Percentiles rank a stretch among this genome's conserved stretches.
Evolutionary conservation across 2,113 vertebrate genomes (phyloP).

Genomic region (Actenoides hombroni): DNA sequence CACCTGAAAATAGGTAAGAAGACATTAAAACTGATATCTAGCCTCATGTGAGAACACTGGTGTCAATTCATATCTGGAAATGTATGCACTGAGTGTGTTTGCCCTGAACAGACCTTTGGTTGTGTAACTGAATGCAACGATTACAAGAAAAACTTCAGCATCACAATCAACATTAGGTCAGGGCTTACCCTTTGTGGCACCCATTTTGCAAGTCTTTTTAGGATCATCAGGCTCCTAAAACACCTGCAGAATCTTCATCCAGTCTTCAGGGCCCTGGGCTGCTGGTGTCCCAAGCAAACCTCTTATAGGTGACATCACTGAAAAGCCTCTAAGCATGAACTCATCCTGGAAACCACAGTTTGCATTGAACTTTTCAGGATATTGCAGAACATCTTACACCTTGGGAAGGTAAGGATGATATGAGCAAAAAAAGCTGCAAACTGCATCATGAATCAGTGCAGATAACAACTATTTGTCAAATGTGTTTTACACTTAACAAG

Average conservation of each 20-base stretch:
- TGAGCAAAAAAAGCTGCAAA: not conserved
- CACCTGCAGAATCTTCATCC: not conserved
- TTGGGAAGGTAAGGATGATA: not conserved
- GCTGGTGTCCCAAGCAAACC: not conserved
- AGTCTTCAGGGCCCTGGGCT: not conserved
- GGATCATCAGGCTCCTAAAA: not conserved
- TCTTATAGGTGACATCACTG: not conserved
- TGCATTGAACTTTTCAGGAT: not conserved
- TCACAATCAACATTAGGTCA: not conserved
- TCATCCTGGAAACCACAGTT: not conserved
- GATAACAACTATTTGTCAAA: not conserved
- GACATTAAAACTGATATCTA: not conserved
- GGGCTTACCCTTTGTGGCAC: not conserved
- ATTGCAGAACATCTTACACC: not conserved
- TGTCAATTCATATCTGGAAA: not conserved
- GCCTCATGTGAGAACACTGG: not conserved
- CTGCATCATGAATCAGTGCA: not conserved
- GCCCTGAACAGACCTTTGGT: not conserved
- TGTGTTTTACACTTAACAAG: not conserved
- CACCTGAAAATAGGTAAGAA: not conserved
- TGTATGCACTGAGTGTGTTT: not conserved
- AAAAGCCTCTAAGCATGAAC: not conserved
- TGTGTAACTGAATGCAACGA: not conserved
- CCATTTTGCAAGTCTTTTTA: not conserved
- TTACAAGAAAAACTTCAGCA: not conserved